Conservation (phyloP, 2,888 invertebrate species). For the Aporophyla lueneburgensis region DNA sequence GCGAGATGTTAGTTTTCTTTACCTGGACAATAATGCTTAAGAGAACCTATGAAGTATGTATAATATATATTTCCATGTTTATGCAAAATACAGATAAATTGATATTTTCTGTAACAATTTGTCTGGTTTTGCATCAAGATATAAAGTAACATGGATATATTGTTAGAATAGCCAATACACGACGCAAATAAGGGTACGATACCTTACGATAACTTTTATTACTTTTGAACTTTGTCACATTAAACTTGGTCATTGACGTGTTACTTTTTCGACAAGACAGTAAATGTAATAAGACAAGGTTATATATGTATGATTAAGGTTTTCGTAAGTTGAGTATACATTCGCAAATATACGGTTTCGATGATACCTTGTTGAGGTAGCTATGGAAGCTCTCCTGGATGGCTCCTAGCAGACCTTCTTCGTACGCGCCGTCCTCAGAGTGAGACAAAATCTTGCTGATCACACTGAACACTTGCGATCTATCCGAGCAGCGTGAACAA, state of each 20-base stretch:
- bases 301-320: background rate
- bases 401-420: constrained; percentile 81
- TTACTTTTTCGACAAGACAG: no score
- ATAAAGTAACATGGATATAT: background rate
- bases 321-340: background rate
- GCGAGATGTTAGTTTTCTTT: background rate
- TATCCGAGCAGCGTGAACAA: constrained; percentile 85
- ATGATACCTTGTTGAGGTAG: constrained; percentile 78
- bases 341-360: background rate
- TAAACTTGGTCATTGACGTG: background rate
- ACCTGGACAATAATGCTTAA: background rate
- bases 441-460: constrained; percentile 98
- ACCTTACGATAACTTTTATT: background rate
- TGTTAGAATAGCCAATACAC: background rate
- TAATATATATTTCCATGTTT: background rate
- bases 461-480: constrained; percentile 98
- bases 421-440: constrained; percentile 94
- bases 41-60: background rate
- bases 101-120: background rate
- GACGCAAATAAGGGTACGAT: background rate
- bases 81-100: constrained; percentile 1
- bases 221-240: background rate
- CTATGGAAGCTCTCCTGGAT: constrained; percentile 85
- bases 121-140: background rate
- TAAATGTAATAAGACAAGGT: background rate